Conservation (phyloP, 2,113 vertebrate species). For the Columba livia region DNA sequence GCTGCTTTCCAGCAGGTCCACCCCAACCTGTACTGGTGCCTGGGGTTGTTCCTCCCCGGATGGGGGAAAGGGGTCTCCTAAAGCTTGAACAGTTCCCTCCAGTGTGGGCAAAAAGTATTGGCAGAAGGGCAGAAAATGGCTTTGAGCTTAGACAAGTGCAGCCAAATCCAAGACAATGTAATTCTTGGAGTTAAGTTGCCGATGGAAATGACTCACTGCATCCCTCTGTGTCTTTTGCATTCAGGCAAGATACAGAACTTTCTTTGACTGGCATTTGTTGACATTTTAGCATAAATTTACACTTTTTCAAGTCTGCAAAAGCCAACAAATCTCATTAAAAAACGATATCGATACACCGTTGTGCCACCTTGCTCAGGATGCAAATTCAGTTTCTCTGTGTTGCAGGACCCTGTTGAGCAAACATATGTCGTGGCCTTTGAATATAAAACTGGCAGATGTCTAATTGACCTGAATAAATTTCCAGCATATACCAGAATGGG, state of each 20-base stretch:
- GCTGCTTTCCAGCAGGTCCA: too few relatives aligned
- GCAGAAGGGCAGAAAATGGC: not conserved
- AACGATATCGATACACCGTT: slow-evolving; percentile 23
- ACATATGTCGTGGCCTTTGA: slow-evolving; percentile 39
- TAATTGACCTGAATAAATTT: slow-evolving; percentile 33
- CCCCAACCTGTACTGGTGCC: too few relatives aligned
- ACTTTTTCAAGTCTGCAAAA: slow-evolving; percentile 20
- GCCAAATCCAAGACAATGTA: not conserved
- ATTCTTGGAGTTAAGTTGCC: not conserved
- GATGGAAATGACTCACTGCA: not conserved
- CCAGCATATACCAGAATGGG: not conserved
- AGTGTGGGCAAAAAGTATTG: not conserved
- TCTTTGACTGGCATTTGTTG: slow-evolving; percentile 53
- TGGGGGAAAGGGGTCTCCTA: not conserved
- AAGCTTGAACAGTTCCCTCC: not conserved
- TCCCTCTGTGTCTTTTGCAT: slow-evolving; percentile 31
- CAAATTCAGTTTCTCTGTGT: not conserved
- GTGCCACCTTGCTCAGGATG: slow-evolving; percentile 43
- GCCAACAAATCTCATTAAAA: slow-evolving; percentile 58
- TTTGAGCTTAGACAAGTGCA: not conserved
- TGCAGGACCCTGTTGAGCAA: slow-evolving; percentile 24
- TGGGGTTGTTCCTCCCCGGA: too few relatives aligned
- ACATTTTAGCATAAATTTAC: slow-evolving; percentile 61
- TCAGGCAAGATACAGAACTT: slow-evolving; percentile 22
- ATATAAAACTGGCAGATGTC: slow-evolving; percentile 29